phyloP scores from a whole-genome alignment of 2,113 vertebrate genomes.

The Myxocyprinus asiaticus region DNA sequence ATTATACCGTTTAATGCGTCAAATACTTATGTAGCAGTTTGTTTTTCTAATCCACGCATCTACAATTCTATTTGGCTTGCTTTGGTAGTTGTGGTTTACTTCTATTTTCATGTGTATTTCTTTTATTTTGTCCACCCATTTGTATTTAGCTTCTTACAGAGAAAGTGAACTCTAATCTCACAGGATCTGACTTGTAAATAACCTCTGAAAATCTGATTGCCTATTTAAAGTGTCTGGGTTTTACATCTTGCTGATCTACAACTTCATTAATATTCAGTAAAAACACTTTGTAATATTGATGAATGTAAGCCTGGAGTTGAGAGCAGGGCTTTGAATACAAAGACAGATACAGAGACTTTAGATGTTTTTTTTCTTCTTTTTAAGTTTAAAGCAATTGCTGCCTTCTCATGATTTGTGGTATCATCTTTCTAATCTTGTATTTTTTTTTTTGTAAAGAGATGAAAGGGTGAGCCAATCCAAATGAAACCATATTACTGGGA shows the following conservation, averaged over 20 bases:
- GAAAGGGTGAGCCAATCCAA: conserved; percentile 25
- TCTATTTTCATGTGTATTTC: no score
- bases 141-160: no score
- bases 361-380: conserved; percentile 58
- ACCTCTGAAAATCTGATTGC: neutral
- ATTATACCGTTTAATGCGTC: no score
- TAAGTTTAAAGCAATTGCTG: conserved; percentile 65
- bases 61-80: no score
- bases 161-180: neutral
- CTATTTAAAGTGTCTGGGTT: conserved; percentile 64
- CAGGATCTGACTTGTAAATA: neutral
- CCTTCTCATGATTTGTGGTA: conserved; percentile 64
- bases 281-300: conserved; percentile 72
- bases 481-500: no score
- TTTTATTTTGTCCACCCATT: no score
- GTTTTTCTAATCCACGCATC: no score
- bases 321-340: conserved; percentile 65
- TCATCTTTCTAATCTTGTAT: conserved; percentile 55
- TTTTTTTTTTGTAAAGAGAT: conserved; percentile 69
- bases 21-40: no score
- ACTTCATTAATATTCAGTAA: conserved; percentile 59
- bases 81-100: no score
- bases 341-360: neutral
- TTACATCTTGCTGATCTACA: conserved; percentile 62
- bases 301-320: conserved; percentile 66